A percentile compares a stretch with the other conserved stretches of the same genome.
Conservation (phyloP, 2,888 invertebrate genomes). For the Andrena bucephala region DNA sequence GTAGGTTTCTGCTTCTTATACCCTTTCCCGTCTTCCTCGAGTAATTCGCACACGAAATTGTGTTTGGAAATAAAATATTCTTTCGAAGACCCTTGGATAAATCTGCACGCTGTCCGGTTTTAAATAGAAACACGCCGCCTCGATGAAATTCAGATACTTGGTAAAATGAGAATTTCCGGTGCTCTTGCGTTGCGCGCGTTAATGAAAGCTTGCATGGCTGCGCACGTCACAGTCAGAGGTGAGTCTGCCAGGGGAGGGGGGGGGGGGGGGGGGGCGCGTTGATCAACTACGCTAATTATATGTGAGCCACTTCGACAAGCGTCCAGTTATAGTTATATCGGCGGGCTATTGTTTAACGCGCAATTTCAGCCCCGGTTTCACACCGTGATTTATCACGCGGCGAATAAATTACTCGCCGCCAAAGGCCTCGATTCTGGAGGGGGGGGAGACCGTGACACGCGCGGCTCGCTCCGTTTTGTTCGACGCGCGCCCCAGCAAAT, state of each 20-base stretch:
- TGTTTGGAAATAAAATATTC: too few species aligned
- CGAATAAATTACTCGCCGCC: slow-evolving; percentile 75
- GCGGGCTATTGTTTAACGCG: slow-evolving; percentile 71
- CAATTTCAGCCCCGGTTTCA: slow-evolving; percentile 72
- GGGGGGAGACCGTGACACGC: slow-evolving; percentile 40
- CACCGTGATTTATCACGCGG: slow-evolving; percentile 73
- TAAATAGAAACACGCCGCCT: not conserved
- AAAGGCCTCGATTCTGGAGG: slow-evolving; percentile 59
- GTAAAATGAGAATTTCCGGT: not conserved
- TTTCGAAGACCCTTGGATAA: too few species aligned
- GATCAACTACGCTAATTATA: slow-evolving; percentile 72
- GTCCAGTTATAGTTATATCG: slow-evolving; percentile 68
- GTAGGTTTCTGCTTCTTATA: too few species aligned
- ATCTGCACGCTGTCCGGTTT: too few species aligned
- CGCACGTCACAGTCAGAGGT: slow-evolving; percentile 6
- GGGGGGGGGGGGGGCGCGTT: slow-evolving; percentile 25
- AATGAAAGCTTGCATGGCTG: slow-evolving; percentile 20
- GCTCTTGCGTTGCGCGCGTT: not conserved
- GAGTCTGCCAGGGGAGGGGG: slow-evolving; percentile 35
- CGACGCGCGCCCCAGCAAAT: slow-evolving; percentile 44
- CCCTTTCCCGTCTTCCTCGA: too few species aligned
- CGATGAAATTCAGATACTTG: not conserved
- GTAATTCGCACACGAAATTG: too few species aligned
- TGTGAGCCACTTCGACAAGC: slow-evolving; percentile 60
- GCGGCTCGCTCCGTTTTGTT: slow-evolving; percentile 56